These are phyloP conservation scores for Lepilemur septentrionalis DNA, from an alignment of 2,797 vertebrate species.

Conservation along the genomic window DNA sequence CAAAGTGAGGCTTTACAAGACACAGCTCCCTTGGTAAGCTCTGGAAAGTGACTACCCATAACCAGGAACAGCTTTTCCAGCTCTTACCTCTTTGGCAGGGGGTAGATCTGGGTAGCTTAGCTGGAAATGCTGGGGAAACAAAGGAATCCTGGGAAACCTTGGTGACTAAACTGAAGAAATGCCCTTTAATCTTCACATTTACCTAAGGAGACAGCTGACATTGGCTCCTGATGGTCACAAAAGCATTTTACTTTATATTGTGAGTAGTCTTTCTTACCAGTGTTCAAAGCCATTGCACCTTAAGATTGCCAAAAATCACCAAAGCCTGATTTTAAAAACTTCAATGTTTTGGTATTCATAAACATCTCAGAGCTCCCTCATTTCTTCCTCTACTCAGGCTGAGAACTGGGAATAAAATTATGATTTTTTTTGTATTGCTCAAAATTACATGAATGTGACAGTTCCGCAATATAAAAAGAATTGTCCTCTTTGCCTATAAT, in stretches of 20 bases:
- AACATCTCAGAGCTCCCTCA: background rate
- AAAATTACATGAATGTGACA: no score
- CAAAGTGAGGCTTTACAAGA: background rate
- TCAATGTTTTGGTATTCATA: background rate
- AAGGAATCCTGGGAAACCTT: no score
- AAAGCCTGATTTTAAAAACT: background rate
- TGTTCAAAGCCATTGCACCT: background rate
- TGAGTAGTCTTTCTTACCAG: background rate
- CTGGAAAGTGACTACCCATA: background rate
- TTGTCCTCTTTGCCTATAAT: background rate
- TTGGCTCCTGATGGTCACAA: background rate
- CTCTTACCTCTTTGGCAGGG: background rate
- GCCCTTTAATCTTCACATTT: background rate
- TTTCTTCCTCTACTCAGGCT: conserved; percentile 9
- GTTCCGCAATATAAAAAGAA: background rate
- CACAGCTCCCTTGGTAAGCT: background rate
- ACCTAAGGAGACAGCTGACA: background rate
- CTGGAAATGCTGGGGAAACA: background rate
- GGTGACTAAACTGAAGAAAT: background rate
- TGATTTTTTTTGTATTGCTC: background rate
- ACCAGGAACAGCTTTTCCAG: background rate
- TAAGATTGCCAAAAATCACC: background rate
- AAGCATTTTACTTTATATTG: background rate
- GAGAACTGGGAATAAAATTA: background rate
- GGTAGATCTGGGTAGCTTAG: background rate